A percentile compares a stretch with the other conserved stretches of the same genome.
phyloP scores from a whole-genome alignment of 2,797 vertebrate genomes.

The Lepidocolaptes lacrymiger region DNA sequence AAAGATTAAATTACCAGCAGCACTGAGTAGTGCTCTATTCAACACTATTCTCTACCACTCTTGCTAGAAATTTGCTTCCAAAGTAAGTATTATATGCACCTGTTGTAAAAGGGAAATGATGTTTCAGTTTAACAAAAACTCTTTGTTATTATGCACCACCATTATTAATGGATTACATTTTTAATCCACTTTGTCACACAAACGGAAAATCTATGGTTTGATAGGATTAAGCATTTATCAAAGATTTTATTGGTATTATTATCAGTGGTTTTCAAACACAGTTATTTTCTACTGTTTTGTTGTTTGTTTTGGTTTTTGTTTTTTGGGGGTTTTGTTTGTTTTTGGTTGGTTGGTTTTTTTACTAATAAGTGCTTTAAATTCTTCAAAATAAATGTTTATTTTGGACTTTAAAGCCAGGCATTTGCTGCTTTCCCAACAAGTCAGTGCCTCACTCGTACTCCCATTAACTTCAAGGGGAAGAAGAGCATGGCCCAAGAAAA shows the following conservation, averaged over 20 bases:
- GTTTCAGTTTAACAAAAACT: conserved; percentile 34
- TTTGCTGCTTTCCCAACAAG: conserved; percentile 26
- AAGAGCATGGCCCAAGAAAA: background rate
- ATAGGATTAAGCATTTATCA: conserved; percentile 22
- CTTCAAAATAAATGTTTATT: conserved; percentile 14
- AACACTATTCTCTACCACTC: conserved; percentile 2
- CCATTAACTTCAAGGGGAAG: conserved; percentile 22
- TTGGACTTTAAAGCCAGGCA: conserved; percentile 30
- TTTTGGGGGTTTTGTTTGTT: no score
- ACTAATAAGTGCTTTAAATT: background rate
- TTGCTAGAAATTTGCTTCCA: conserved; percentile 29
- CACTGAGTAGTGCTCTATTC: background rate
- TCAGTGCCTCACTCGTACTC: background rate
- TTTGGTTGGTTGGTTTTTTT: background rate
- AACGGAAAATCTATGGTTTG: conserved; percentile 5
- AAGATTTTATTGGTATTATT: background rate
- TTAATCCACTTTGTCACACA: conserved; percentile 43
- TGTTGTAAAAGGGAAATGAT: conserved; percentile 4
- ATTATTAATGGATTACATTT: conserved; percentile 38
- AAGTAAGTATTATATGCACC: conserved; percentile 40
- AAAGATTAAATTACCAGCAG: background rate
- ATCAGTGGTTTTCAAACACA: background rate
- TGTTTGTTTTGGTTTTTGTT: no score
- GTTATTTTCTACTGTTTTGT: background rate
- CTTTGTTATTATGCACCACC: conserved; percentile 21